Evolutionary conservation across 2,797 vertebrate genomes (phyloP).

Genomic region (Orestias chungarensis): DNA sequence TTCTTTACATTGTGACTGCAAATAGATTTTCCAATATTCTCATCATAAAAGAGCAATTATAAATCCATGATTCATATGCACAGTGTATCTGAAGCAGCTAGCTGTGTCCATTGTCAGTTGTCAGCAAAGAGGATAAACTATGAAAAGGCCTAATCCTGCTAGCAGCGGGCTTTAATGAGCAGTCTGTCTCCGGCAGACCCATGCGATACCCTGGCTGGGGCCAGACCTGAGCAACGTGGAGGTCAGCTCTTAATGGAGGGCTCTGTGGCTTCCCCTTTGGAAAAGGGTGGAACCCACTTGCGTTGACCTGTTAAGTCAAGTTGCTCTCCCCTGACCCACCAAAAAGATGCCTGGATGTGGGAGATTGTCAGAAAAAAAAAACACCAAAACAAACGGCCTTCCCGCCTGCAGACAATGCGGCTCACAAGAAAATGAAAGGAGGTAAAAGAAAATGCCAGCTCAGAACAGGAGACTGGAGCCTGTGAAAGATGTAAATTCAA

Average conservation of each 20-base stretch:
- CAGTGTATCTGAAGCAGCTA: conserved; percentile 75
- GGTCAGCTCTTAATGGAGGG: conserved; percentile 81
- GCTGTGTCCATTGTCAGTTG: conserved; percentile 76
- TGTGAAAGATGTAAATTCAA: conserved; percentile 80
- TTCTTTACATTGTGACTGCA: conserved; percentile 72
- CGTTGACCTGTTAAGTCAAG: conserved; percentile 84
- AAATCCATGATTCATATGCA: conserved; percentile 78
- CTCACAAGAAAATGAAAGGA: conserved; percentile 54
- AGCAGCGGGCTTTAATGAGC: conserved; percentile 81
- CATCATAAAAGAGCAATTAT: conserved; percentile 82
- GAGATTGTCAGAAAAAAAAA: conserved; percentile 59
- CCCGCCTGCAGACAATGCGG: conserved; percentile 62
- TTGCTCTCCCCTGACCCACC: conserved; percentile 80
- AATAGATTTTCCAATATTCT: conserved; percentile 79
- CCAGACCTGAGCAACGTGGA: conserved; percentile 67
- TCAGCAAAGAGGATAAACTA: conserved; percentile 78
- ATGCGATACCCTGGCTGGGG: conserved; percentile 77
- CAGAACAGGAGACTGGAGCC: conserved; percentile 63
- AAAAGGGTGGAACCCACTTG: conserved; percentile 80
- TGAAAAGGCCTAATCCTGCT: conserved; percentile 80
- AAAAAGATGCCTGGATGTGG: conserved; percentile 72
- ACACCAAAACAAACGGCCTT: conserved; percentile 61
- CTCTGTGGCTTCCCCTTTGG: conserved; percentile 76
- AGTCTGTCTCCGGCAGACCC: conserved; percentile 75
- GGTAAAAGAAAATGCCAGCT: conserved; percentile 53